phyloP scores from a whole-genome alignment of 1,140 invertebrate species.

The Agrilus planipennis region DNA sequence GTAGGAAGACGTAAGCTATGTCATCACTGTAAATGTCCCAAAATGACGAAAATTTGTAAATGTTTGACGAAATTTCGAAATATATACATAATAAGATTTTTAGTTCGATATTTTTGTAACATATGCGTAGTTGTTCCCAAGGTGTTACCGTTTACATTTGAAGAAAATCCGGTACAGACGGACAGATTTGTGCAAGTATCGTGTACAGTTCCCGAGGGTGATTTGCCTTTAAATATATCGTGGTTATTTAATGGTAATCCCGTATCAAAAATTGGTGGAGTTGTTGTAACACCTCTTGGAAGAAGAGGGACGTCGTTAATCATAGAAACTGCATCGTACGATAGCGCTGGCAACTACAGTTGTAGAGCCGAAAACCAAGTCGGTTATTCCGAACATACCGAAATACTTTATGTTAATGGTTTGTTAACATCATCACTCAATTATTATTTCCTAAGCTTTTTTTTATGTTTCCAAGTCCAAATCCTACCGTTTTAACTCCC shows the following conservation, averaged over 20 bases:
- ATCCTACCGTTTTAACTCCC: conserved; percentile 10
- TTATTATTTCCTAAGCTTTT: conserved; percentile 26
- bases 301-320: conserved; percentile 64
- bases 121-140: conserved; percentile 44
- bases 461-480: background rate
- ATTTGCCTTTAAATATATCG: conserved; percentile 50
- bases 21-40: too few species aligned
- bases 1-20: too few species aligned
- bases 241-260: conserved; percentile 51
- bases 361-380: conserved; percentile 66
- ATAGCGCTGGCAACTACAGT: conserved; percentile 68
- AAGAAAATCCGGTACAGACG: conserved; percentile 52
- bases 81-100: too few species aligned
- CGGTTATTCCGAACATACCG: conserved; percentile 54
- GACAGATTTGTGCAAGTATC: conserved; percentile 59
- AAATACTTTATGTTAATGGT: conserved; percentile 63
- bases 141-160: conserved; percentile 53
- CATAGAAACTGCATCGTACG: conserved; percentile 62
- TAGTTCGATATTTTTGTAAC: too few species aligned
- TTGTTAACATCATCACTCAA: background rate
- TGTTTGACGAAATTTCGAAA: too few species aligned
- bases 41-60: too few species aligned
- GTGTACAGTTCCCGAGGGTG: conserved; percentile 60
- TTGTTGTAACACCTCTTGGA: conserved; percentile 61
- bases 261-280: conserved; percentile 42